These are phyloP conservation scores for Philotrypesis tridentata DNA, from an alignment of 1,140 invertebrate species.

Conservation along the genomic window DNA sequence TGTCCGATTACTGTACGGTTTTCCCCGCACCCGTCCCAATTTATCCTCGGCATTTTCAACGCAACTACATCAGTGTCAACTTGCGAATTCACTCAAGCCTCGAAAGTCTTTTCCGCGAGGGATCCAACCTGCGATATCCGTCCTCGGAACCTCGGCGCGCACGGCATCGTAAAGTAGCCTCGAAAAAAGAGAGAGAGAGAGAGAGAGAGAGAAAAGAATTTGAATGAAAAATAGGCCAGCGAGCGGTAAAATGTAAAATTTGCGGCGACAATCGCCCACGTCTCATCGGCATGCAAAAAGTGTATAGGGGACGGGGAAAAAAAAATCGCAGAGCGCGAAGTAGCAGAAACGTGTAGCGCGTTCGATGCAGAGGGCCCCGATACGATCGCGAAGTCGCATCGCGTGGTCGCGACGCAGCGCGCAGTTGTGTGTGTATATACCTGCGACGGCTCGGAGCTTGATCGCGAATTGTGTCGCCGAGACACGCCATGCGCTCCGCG, in stretches of 20 bases:
- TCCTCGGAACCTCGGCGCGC: not conserved
- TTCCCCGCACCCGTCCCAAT: too few relatives aligned
- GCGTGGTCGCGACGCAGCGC: not conserved
- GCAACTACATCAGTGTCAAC: too few relatives aligned
- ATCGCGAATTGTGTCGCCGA: constrained; percentile 6
- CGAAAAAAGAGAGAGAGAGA: not conserved
- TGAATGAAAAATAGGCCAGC: not conserved
- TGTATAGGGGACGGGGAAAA: not conserved
- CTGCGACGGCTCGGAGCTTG: not conserved
- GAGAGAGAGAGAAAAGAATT: too few relatives aligned
- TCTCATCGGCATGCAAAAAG: not conserved
- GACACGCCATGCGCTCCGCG: constrained; percentile 6
- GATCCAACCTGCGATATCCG: not conserved
- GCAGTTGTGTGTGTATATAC: not conserved
- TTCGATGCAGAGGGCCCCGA: not conserved
- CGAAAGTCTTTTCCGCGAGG: too few relatives aligned
- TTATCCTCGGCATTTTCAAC: too few relatives aligned
- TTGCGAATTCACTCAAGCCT: too few relatives aligned
- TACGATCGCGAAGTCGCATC: constrained; percentile 12
- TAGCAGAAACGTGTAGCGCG: not conserved
- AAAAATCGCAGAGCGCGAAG: not conserved
- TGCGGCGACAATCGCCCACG: not conserved
- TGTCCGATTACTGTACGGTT: too few relatives aligned
- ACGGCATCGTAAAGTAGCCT: not conserved
- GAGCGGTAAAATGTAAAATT: not conserved